These are phyloP conservation scores for Ophion ventricosus DNA, from an alignment of 2,888 invertebrate genomes.

Conservation along the genomic window DNA sequence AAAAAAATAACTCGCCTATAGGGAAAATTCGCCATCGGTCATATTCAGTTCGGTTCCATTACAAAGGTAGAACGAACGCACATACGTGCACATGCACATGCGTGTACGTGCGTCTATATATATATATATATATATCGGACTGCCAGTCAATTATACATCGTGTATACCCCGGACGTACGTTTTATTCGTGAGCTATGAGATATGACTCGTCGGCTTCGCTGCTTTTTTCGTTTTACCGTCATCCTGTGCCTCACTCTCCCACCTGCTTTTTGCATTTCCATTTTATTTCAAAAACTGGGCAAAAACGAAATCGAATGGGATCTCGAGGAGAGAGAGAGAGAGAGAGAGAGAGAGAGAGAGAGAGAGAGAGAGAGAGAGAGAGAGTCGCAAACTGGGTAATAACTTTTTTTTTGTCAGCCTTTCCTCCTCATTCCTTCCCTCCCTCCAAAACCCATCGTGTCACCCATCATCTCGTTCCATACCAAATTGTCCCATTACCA, in stretches of 20 bases:
- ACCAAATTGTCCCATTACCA: conserved; percentile 65
- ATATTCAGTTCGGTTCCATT: not conserved
- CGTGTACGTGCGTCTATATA: too few species aligned
- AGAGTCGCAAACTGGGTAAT: conserved; percentile 57
- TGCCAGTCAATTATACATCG: conserved; percentile 49
- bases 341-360: too few species aligned
- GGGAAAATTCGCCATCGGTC: conserved; percentile 23
- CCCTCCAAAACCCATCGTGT: not conserved
- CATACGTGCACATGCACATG: not conserved
- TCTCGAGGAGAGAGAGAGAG: not conserved
- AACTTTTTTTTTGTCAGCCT: conserved; percentile 56
- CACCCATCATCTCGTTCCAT: conserved; percentile 20
- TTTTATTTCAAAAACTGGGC: conserved; percentile 50
- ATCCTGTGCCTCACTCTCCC: not conserved
- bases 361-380: too few species aligned
- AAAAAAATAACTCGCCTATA: not conserved
- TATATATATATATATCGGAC: not conserved
- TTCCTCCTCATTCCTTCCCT: conserved; percentile 1
- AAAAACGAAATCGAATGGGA: conserved; percentile 40
- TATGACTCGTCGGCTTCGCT: conserved; percentile 7
- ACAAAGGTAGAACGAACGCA: not conserved
- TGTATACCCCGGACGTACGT: conserved; percentile 46
- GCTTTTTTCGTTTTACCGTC: conserved; percentile 6
- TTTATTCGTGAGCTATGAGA: conserved; percentile 60
- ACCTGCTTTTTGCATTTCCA: conserved; percentile 9